A percentile compares a stretch with the other conserved stretches of the same genome.
Conservation (phyloP, 92 coral and sea anemone genomes). For the Isaurus tuberculatus region DNA sequence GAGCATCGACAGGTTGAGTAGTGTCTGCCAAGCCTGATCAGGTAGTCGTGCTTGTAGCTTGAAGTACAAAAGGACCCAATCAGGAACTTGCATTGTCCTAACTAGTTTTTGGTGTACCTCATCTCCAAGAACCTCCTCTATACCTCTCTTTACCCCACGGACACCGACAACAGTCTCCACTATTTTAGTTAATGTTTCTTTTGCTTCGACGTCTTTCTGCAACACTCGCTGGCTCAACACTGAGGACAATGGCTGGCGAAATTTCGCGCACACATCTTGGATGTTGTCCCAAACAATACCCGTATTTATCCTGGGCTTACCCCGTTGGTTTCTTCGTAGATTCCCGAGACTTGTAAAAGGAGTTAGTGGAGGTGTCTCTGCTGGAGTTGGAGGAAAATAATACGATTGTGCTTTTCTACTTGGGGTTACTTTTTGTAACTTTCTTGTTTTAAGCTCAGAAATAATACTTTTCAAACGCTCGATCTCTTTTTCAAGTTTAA, state of each 20-base stretch:
- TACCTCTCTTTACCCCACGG: constrained; percentile 18
- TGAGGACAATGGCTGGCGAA: not conserved
- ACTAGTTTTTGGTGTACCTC: not conserved
- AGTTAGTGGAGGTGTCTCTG: not conserved
- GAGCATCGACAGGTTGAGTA: constrained; percentile 9
- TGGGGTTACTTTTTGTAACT: too few relatives aligned
- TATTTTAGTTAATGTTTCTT: not conserved
- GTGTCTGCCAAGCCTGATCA: constrained; percentile 12
- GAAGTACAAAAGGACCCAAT: not conserved
- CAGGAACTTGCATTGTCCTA: not conserved
- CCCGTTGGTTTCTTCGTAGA: too few relatives aligned
- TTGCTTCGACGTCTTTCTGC: not conserved
- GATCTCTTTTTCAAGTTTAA: not conserved
- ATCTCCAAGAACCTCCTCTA: constrained; percentile 1
- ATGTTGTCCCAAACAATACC: not conserved
- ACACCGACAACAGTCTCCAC: constrained; percentile 17
- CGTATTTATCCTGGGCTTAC: not conserved
- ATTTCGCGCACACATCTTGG: constrained; percentile 18
- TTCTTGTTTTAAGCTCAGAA: too few relatives aligned
- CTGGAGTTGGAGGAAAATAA: not conserved
- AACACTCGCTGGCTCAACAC: not conserved
- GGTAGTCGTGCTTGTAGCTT: constrained; percentile 10
- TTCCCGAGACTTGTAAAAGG: too few relatives aligned
- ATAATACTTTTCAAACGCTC: not conserved
- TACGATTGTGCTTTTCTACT: too few relatives aligned